Percentiles rank a stretch among this genome's conserved stretches.
Evolutionary conservation across 2,797 vertebrate species (phyloP).

Genomic region (Lophotriccus pileatus): DNA sequence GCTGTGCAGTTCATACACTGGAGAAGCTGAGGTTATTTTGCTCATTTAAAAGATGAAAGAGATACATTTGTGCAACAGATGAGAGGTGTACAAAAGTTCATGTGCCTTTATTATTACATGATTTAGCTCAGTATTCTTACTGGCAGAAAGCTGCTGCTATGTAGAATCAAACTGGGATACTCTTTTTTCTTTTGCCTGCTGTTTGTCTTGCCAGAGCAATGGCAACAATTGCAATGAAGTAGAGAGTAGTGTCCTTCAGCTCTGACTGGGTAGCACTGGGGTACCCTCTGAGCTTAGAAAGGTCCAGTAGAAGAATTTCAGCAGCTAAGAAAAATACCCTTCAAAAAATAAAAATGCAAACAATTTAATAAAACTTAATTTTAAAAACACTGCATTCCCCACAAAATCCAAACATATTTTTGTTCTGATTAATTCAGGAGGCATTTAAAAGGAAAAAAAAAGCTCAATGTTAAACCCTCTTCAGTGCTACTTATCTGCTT

Average conservation of each 20-base stretch:
- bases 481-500: neutral
- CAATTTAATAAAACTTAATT: neutral
- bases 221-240: neutral
- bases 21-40: neutral
- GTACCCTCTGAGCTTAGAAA: neutral
- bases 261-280: accelerated
- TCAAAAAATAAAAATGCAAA: neutral
- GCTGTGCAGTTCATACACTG: neutral
- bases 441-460: neutral
- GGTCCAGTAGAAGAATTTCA: neutral
- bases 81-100: neutral
- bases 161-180: no score
- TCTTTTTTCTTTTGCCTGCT: neutral
- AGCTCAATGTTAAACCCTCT: neutral
- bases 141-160: neutral
- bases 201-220: neutral
- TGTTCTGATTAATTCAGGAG: neutral
- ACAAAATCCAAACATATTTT: neutral
- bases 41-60: constrained; percentile 31
- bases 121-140: neutral
- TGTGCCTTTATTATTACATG: neutral
- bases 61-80: constrained; percentile 10
- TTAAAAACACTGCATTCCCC: neutral
- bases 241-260: neutral
- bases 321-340: neutral